Conservation (phyloP, 2,113 vertebrate genomes). For the Bettongia penicillata region DNA sequence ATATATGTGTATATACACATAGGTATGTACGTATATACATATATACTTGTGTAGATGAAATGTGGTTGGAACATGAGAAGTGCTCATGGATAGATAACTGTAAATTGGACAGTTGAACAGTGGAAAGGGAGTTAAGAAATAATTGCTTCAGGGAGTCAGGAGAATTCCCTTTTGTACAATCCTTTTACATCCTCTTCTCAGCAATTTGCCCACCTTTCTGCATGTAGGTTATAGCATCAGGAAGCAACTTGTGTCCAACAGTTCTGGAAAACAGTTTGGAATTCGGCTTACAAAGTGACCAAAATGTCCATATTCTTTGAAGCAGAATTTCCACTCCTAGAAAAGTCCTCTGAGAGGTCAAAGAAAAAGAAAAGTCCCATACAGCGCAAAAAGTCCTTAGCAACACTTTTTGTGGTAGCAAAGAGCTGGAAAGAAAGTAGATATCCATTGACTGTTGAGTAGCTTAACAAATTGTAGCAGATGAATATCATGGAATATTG, state of each 20-base stretch:
- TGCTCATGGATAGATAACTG: background rate
- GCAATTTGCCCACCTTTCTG: background rate
- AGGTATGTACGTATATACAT: no score
- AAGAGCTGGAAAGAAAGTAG: background rate
- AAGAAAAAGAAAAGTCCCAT: background rate
- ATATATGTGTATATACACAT: background rate
- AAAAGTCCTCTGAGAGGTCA: background rate
- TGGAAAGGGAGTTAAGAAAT: background rate
- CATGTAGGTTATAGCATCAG: background rate
- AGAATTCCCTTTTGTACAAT: background rate
- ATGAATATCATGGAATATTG: background rate
- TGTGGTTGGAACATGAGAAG: background rate
- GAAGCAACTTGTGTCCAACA: background rate
- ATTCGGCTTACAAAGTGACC: background rate
- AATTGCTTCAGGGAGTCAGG: background rate
- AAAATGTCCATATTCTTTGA: background rate
- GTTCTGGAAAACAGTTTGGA: background rate
- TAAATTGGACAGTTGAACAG: background rate
- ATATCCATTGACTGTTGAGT: background rate
- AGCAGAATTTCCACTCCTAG: background rate
- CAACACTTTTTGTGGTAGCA: background rate
- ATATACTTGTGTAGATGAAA: conserved; percentile 19
- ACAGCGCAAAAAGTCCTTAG: background rate
- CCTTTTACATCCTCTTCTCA: background rate
- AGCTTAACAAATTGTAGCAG: no score